phyloP scores from a whole-genome alignment of 1,140 invertebrate genomes.

The Nomia melanderi region DNA sequence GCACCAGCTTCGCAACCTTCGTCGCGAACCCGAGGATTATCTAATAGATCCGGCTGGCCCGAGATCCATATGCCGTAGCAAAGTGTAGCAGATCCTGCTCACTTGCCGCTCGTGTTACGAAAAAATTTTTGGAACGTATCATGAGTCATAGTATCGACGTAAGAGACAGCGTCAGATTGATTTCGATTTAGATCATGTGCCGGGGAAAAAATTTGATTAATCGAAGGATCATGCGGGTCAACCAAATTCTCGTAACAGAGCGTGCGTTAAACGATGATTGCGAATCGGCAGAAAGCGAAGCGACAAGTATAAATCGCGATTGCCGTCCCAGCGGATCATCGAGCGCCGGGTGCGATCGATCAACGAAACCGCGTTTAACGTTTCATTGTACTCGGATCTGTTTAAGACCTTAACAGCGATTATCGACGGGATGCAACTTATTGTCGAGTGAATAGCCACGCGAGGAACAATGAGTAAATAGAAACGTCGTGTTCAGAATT shows the following conservation, averaged over 20 bases:
- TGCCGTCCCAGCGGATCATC: conserved; percentile 18
- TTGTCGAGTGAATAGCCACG: not conserved
- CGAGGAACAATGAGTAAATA: not conserved
- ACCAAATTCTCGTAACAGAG: not conserved
- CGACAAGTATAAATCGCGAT: conserved; percentile 41
- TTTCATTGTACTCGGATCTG: not conserved
- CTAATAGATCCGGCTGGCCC: not conserved
- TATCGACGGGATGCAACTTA: not conserved
- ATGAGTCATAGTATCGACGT: not conserved
- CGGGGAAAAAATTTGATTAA: conserved; percentile 41
- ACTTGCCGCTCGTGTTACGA: not conserved
- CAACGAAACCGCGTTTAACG: conserved; percentile 25
- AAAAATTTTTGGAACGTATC: conserved; percentile 9
- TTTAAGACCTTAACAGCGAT: not conserved
- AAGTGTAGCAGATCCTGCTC: not conserved
- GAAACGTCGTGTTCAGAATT: too few relatives aligned
- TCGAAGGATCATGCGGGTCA: conserved; percentile 12
- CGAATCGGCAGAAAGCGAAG: conserved; percentile 16
- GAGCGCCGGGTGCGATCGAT: conserved; percentile 20
- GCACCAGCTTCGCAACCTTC: not conserved
- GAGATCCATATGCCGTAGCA: not conserved
- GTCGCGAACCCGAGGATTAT: not conserved
- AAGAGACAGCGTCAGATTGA: not conserved
- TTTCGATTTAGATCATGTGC: conserved; percentile 14
- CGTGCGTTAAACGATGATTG: conserved; percentile 25